Percentiles rank a stretch among this genome's conserved stretches.
These are phyloP conservation scores for Carlito syrichta DNA, from an alignment of 2,113 vertebrate species.

Conservation along the genomic window DNA sequence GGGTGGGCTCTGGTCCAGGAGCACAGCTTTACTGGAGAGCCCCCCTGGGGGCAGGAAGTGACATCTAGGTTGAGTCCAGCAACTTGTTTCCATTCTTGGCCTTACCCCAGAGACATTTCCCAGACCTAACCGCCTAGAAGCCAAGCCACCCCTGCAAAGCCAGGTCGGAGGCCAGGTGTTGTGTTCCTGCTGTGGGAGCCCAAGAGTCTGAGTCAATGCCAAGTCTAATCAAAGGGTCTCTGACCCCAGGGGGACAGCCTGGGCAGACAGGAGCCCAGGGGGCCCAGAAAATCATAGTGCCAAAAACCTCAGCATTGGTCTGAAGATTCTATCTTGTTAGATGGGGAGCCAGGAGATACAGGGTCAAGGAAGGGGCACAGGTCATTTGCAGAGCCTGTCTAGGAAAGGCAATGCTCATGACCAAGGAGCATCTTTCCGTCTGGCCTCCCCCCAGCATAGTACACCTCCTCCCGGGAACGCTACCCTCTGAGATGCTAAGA, in stretches of 20 bases:
- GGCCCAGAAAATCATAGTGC: too few species aligned
- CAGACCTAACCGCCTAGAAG: not conserved
- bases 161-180: not conserved
- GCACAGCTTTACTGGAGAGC: not conserved
- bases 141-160: not conserved
- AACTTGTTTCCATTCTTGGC: not conserved
- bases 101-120: not conserved
- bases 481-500: not conserved
- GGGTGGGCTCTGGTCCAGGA: too few species aligned
- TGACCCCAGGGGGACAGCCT: not conserved
- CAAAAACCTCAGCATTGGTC: not conserved
- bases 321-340: not conserved
- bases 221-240: not conserved
- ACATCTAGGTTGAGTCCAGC: not conserved
- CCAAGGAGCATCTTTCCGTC: rapidly evolving
- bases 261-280: not conserved
- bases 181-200: not conserved
- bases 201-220: not conserved
- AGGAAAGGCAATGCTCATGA: not conserved
- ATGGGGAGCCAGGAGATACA: not conserved
- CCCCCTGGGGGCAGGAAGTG: not conserved
- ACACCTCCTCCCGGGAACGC: not conserved
- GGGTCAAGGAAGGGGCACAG: not conserved
- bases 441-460: too few species aligned
- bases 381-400: not conserved